These are phyloP conservation scores for Rhimphoctona megacephalus DNA, from an alignment of 2,888 invertebrate genomes.

Conservation along the genomic window DNA sequence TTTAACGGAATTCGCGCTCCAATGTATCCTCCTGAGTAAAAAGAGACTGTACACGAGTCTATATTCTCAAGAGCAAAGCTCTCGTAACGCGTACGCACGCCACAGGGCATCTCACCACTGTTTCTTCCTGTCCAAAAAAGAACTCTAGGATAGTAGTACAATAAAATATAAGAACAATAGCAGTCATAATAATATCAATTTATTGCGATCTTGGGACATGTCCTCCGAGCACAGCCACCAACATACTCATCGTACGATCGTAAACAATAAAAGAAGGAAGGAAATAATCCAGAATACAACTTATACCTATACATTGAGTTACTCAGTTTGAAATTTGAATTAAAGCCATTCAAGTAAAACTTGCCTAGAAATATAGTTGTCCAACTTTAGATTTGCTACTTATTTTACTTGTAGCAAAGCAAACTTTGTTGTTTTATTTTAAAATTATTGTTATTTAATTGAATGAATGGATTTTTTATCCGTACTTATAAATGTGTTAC, in stretches of 20 bases:
- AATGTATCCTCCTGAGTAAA: constrained; percentile 40
- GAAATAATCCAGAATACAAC: background rate
- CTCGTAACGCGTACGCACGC: constrained; percentile 60
- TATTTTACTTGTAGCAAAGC: background rate
- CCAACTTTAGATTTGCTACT: background rate
- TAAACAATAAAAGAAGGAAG: background rate
- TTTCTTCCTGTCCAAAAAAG: constrained; percentile 31
- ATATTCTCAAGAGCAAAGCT: constrained; percentile 25
- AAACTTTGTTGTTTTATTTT: background rate
- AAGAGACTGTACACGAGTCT: constrained; percentile 32
- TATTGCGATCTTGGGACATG: constrained; percentile 11
- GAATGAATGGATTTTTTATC: background rate
- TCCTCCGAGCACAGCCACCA: background rate
- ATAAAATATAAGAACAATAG: constrained; percentile 29
- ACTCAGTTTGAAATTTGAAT: background rate
- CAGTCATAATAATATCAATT: constrained; percentile 32
- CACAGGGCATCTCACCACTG: constrained; percentile 55
- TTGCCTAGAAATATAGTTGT: background rate
- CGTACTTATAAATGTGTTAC: background rate
- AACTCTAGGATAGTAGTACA: constrained; percentile 3
- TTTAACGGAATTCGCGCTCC: constrained; percentile 76
- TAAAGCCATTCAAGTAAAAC: background rate
- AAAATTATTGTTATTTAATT: background rate
- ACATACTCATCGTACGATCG: background rate
- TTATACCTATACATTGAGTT: background rate